These are phyloP conservation scores for Theretra japonica DNA, from an alignment of 2,888 invertebrate genomes.

Conservation along the genomic window DNA sequence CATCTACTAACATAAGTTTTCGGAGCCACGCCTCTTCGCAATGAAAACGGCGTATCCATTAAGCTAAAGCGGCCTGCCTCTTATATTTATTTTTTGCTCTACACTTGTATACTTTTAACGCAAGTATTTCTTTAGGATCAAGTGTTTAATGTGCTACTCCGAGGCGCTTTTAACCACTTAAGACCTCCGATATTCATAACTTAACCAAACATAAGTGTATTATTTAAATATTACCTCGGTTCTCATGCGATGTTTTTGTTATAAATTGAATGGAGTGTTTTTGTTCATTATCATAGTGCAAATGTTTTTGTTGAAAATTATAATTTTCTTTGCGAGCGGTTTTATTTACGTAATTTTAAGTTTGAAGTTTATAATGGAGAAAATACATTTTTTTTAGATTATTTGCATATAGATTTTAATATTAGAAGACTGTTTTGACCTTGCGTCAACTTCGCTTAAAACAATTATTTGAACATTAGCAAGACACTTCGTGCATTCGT, in stretches of 20 bases:
- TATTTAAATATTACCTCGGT: not conserved
- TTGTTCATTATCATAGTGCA: not conserved
- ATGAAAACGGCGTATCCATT: conserved; percentile 27
- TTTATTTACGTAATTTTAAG: not conserved
- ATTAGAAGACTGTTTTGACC: no score
- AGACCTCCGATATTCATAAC: conserved; percentile 11
- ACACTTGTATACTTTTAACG: conserved; percentile 15
- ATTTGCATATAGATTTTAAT: no score
- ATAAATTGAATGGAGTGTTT: not conserved
- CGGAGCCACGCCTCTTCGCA: conserved; percentile 4
- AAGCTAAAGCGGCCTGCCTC: conserved; percentile 13
- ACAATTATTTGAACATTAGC: no score
- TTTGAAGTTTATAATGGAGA: not conserved
- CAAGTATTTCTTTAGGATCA: conserved; percentile 30
- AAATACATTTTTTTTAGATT: not conserved
- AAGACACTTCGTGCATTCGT: no score
- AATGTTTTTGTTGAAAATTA: not conserved
- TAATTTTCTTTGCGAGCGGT: not conserved
- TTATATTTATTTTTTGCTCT: conserved; percentile 23
- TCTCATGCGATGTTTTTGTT: not conserved
- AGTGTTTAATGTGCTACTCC: conserved; percentile 22
- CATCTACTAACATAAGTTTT: conserved; percentile 2
- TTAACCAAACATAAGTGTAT: conserved; percentile 13
- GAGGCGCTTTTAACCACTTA: conserved; percentile 20
- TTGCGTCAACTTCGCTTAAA: no score